A percentile compares a stretch with the other conserved stretches of the same genome.
Conservation (phyloP, 2,797 vertebrate genomes). For the Corythornis leucogaster region DNA sequence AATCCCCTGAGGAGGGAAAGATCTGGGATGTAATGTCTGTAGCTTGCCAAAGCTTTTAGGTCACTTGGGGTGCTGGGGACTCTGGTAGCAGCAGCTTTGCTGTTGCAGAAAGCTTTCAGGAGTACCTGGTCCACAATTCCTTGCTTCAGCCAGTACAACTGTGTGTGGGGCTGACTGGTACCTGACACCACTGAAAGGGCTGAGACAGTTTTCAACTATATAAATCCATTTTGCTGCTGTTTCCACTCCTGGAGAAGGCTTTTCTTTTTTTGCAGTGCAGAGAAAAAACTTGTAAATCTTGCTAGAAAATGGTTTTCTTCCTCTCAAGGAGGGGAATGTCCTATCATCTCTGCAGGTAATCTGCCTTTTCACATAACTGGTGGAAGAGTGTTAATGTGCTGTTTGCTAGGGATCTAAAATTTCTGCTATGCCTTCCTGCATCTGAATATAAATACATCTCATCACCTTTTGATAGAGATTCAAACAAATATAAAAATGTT, state of each 20-base stretch:
- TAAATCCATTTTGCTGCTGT: not conserved
- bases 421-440: not conserved
- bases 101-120: not conserved
- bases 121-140: fast-evolving
- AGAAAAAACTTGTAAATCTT: not conserved
- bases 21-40: not conserved
- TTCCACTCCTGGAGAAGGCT: not conserved
- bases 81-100: not conserved
- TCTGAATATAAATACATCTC: not conserved
- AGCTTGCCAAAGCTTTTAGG: not conserved
- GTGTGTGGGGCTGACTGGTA: not conserved
- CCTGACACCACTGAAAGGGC: not conserved
- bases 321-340: not conserved
- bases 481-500: not conserved
- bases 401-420: not conserved
- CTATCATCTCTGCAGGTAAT: not conserved
- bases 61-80: not conserved
- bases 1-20: not conserved
- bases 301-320: not conserved
- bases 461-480: not conserved
- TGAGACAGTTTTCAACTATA: not conserved
- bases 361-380: not conserved
- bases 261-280: not conserved
- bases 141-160: no score
- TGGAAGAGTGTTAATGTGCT: not conserved